phyloP scores from a whole-genome alignment of 2,888 invertebrate genomes.

The Caenorhabditis macrosperma region DNA sequence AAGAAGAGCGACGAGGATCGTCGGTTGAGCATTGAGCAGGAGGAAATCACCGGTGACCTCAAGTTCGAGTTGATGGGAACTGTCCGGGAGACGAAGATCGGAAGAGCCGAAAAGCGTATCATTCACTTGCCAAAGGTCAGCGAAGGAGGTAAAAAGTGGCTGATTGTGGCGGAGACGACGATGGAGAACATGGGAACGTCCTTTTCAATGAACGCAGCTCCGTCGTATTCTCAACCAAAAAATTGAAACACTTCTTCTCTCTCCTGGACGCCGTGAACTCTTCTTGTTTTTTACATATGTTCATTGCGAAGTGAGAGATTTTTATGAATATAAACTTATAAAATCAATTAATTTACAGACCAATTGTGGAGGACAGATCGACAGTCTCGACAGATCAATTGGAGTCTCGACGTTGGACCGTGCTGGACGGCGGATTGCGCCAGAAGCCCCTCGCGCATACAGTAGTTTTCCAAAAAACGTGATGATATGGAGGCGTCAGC shows the following conservation, averaged over 20 bases:
- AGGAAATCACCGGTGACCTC: constrained; percentile 60
- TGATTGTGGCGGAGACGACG: constrained; percentile 88
- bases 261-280: no score
- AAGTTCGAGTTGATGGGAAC: constrained; percentile 73
- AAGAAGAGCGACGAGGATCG: constrained; percentile 24
- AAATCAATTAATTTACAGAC: no score
- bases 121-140: constrained; percentile 85
- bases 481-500: constrained; percentile 87
- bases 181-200: constrained; percentile 91
- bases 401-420: no score
- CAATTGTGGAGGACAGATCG: no score
- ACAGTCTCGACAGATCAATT: no score
- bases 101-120: constrained; percentile 91
- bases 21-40: constrained; percentile 56
- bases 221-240: constrained; percentile 81
- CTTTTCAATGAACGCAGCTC: constrained; percentile 85
- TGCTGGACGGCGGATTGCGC: no score
- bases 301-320: no score
- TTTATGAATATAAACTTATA: no score
- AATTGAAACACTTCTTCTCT: constrained; percentile 88
- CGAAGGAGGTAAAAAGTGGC: constrained; percentile 85
- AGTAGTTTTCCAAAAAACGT: constrained; percentile 85
- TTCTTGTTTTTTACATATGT: no score
- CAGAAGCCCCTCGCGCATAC: no score
- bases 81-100: constrained; percentile 86